A percentile compares a stretch with the other conserved stretches of the same genome.
Conservation (phyloP, 2,113 vertebrate genomes). For the Coturnix japonica region DNA sequence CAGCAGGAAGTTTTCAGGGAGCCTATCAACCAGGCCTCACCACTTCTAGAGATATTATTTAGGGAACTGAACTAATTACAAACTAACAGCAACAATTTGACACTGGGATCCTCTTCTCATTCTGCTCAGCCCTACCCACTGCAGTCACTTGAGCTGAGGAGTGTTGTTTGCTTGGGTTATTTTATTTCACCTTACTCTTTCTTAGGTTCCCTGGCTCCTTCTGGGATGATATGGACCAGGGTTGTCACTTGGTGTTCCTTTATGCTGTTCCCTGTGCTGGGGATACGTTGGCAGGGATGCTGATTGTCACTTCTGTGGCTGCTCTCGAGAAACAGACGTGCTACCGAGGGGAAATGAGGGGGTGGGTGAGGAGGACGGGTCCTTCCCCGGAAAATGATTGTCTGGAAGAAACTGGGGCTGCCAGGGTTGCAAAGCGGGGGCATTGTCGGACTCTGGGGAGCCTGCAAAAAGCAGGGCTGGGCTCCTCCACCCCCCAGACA, state of each 20-base stretch:
- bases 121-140: not conserved
- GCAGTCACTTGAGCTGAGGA: fast-evolving
- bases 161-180: not conserved
- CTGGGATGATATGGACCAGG: not conserved
- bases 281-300: not conserved
- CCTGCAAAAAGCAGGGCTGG: not conserved
- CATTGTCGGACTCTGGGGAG: not conserved
- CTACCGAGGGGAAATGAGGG: not conserved
- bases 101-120: not conserved
- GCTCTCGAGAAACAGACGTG: not conserved
- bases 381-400: not conserved
- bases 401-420: not conserved
- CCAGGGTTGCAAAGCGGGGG: not conserved
- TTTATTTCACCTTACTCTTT: not conserved
- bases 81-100: not conserved
- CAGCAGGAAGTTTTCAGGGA: not conserved
- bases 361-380: not conserved
- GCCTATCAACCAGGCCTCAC: fast-evolving
- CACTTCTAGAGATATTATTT: fast-evolving
- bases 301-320: fast-evolving
- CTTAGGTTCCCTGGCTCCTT: not conserved
- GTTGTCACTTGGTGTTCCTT: not conserved
- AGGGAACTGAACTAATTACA: not conserved
- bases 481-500: not conserved
- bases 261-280: not conserved